phyloP scores from a whole-genome alignment of 2,888 invertebrate genomes.

The Temnothorax rugatulus region DNA sequence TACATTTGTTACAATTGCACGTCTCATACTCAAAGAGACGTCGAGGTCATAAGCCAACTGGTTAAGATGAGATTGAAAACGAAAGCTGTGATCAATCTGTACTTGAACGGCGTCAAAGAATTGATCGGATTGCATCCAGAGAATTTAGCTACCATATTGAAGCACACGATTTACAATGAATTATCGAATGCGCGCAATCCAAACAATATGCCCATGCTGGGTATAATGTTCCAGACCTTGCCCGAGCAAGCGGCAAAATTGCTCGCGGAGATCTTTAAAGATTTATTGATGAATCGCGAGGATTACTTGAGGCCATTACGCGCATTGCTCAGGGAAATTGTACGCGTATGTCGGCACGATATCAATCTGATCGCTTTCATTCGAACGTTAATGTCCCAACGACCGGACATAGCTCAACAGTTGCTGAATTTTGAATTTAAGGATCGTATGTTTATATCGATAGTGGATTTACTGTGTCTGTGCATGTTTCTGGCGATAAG shows the following conservation, averaged over 20 bases:
- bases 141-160: constrained; percentile 94
- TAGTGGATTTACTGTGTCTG: constrained; percentile 94
- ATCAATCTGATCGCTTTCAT: constrained; percentile 93
- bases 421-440: constrained; percentile 90
- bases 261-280: constrained; percentile 95
- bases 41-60: constrained; percentile 93
- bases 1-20: constrained; percentile 97
- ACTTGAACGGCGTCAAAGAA: constrained; percentile 96
- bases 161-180: constrained; percentile 98
- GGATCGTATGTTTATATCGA: constrained; percentile 94
- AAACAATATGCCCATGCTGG: constrained; percentile 97
- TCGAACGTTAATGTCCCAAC: constrained; percentile 91
- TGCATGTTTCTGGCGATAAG: constrained; percentile 93
- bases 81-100: constrained; percentile 96
- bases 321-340: constrained; percentile 95
- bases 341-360: constrained; percentile 93
- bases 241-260: constrained; percentile 94
- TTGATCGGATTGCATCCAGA: constrained; percentile 94
- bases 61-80: constrained; percentile 97
- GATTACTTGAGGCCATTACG: constrained; percentile 96
- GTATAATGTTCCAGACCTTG: constrained; percentile 94
- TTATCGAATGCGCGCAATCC: constrained; percentile 96
- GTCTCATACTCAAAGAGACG: constrained; percentile 89
- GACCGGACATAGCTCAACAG: constrained; percentile 89
- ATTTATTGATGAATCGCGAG: constrained; percentile 94